These are phyloP conservation scores for Oscheius sp. DNA, from an alignment of 2,888 invertebrate species.

Conservation along the genomic window DNA sequence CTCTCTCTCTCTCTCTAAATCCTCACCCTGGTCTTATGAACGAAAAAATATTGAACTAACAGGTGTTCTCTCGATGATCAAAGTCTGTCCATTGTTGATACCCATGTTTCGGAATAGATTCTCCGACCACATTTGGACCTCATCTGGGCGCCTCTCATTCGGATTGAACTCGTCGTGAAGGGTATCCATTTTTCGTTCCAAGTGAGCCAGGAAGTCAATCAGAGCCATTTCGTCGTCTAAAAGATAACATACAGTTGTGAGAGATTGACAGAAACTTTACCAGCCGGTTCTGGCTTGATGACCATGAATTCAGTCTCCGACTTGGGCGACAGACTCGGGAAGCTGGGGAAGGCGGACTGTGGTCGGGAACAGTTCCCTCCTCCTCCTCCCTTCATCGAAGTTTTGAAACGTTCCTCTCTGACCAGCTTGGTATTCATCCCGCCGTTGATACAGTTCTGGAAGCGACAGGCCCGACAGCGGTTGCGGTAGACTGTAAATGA, in stretches of 20 bases:
- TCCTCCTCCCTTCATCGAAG: slow-evolving; percentile 36
- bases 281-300: slow-evolving; percentile 16
- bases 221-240: slow-evolving; percentile 39
- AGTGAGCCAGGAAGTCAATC: slow-evolving; percentile 43
- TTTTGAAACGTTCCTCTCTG: slow-evolving; percentile 49
- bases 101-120: slow-evolving; percentile 47
- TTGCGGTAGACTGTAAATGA: slow-evolving; percentile 56
- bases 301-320: slow-evolving; percentile 18
- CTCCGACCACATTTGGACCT: slow-evolving; percentile 49
- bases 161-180: slow-evolving; percentile 49
- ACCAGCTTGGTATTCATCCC: slow-evolving; percentile 65
- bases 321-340: slow-evolving; percentile 12
- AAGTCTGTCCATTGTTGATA: slow-evolving; percentile 48
- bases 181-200: slow-evolving; percentile 50
- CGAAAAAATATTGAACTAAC: slow-evolving; percentile 32
- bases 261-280: slow-evolving; percentile 10
- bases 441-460: slow-evolving; percentile 60
- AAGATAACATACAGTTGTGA: background rate
- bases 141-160: slow-evolving; percentile 37
- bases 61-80: slow-evolving; percentile 50
- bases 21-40: background rate
- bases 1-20: background rate
- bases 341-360: background rate
- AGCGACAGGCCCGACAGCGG: slow-evolving; percentile 62
- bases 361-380: slow-evolving; percentile 36